A percentile compares a stretch with the other conserved stretches of the same genome.
Conservation (phyloP, 2,113 vertebrate genomes). For the Chiloscyllium plagiosum region DNA sequence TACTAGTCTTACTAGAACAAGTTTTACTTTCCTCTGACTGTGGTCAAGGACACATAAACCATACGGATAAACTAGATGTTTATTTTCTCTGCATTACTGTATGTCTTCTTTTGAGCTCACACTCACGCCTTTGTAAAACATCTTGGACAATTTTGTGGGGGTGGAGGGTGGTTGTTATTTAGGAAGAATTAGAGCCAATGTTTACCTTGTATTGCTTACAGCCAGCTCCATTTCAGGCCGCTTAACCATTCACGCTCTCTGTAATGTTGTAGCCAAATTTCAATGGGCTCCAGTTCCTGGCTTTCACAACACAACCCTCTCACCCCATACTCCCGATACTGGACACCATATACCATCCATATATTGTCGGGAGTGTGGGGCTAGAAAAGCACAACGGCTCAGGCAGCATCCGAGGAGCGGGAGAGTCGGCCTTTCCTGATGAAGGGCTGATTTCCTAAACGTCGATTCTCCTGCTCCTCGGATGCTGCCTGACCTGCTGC, state of each 20-base stretch:
- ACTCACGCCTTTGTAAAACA: background rate
- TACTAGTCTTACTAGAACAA: background rate
- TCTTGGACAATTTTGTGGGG: background rate
- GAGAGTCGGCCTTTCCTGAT: too few relatives aligned
- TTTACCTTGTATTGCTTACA: background rate
- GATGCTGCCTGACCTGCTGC: too few relatives aligned
- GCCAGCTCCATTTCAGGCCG: background rate
- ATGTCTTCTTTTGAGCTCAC: background rate
- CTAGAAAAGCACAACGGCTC: too few relatives aligned
- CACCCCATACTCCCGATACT: background rate
- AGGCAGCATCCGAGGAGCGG: too few relatives aligned
- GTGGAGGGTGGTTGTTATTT: background rate
- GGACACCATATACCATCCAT: background rate
- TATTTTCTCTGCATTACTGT: background rate
- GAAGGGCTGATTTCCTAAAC: too few relatives aligned
- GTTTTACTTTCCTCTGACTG: background rate
- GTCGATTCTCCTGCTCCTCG: too few relatives aligned
- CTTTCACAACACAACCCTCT: background rate
- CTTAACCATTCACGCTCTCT: background rate
- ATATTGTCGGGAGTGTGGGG: too few relatives aligned
- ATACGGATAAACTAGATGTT: background rate
- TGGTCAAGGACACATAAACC: background rate
- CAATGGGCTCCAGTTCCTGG: background rate
- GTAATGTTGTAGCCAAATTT: background rate
- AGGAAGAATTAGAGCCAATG: background rate